Evolutionary conservation across 1,140 invertebrate species (phyloP).

Genomic region (Pseudomyrmex gracilis): DNA sequence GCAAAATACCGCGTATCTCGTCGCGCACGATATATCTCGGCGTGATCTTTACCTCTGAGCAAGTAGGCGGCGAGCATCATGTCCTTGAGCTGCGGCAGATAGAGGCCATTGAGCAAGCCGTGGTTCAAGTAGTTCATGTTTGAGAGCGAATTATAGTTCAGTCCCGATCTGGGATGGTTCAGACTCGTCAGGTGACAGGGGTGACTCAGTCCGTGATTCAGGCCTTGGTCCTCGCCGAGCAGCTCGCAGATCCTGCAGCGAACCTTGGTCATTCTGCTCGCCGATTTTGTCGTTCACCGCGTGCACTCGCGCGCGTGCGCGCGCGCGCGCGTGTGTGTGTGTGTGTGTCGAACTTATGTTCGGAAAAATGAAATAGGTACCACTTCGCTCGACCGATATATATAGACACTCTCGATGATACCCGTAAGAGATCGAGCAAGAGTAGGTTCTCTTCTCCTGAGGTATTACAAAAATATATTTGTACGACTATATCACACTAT

Average conservation of each 20-base stretch:
- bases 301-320: constrained; percentile 7
- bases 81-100: constrained; percentile 86
- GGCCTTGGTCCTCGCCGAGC: constrained; percentile 80
- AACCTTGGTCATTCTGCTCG: constrained; percentile 81
- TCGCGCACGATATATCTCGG: constrained; percentile 1
- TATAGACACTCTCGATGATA: background rate
- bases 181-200: constrained; percentile 80
- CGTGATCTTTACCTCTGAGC: constrained; percentile 84
- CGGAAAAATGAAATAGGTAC: background rate
- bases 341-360: background rate
- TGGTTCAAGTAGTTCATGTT: constrained; percentile 82
- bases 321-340: background rate
- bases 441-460: background rate
- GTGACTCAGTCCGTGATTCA: constrained; percentile 82
- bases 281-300: constrained; percentile 6
- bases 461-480: constrained; percentile 58
- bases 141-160: constrained; percentile 79
- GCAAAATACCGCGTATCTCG: constrained; percentile 7
- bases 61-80: constrained; percentile 87
- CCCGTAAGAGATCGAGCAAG: background rate
- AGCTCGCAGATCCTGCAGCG: constrained; percentile 86
- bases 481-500: constrained; percentile 47
- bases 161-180: constrained; percentile 78
- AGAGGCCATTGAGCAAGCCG: constrained; percentile 79
- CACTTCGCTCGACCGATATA: constrained; percentile 34